Evolutionary conservation across 92 coral and sea anemone species (phyloP).

Genomic region (Pocillopora grandis): DNA sequence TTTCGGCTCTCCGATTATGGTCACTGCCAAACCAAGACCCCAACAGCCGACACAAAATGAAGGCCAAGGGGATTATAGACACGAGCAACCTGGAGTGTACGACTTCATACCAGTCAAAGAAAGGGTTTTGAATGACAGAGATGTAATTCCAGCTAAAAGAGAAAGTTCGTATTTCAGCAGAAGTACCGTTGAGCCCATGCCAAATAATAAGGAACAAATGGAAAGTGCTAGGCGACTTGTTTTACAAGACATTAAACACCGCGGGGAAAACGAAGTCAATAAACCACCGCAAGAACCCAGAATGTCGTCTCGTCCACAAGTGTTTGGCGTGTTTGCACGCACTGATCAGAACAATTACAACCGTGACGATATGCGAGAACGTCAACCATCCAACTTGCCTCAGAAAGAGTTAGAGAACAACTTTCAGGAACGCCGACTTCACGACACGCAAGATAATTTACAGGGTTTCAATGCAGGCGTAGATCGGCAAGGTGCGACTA

Average conservation of each 20-base stretch:
- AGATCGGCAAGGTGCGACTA: not conserved
- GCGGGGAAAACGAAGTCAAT: not conserved
- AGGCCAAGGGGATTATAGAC: not conserved
- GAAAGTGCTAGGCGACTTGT: constrained; percentile 8
- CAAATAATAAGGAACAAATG: not conserved
- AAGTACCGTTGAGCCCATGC: not conserved
- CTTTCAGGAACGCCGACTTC: not conserved
- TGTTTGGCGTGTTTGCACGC: constrained; percentile 42
- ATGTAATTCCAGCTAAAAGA: not conserved
- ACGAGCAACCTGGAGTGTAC: not conserved
- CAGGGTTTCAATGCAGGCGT: not conserved
- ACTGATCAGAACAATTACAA: constrained; percentile 11
- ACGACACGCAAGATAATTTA: not conserved
- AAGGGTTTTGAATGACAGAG: not conserved
- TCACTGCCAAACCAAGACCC: constrained; percentile 25
- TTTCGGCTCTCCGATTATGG: constrained; percentile 38
- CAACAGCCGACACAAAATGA: constrained; percentile 1
- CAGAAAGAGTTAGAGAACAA: not conserved
- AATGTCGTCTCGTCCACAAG: constrained; percentile 21
- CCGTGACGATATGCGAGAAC: not conserved
- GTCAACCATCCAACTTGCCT: not conserved
- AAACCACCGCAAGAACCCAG: constrained; percentile 14
- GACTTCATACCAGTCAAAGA: constrained; percentile 14
- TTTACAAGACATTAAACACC: constrained; percentile 15
- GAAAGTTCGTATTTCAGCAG: constrained; percentile 8